Percentiles rank a stretch among this genome's conserved stretches.
These are phyloP conservation scores for Herminia tarsipennalis DNA, from an alignment of 2,888 invertebrate species.

Conservation along the genomic window DNA sequence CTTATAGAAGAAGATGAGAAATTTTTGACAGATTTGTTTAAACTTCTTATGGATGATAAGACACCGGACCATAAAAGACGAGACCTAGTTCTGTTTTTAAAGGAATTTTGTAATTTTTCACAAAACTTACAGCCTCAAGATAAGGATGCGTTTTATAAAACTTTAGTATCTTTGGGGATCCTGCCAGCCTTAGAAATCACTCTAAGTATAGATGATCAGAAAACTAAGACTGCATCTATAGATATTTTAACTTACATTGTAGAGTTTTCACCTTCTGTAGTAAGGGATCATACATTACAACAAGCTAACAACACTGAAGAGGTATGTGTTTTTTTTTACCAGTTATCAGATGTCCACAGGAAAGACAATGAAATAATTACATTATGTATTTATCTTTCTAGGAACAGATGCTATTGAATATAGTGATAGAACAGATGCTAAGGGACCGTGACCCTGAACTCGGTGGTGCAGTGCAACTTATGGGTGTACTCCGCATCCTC, in stretches of 20 bases:
- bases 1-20: slow-evolving; percentile 99
- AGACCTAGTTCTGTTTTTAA: slow-evolving; percentile 98
- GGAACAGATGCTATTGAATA: slow-evolving; percentile 98
- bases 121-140: slow-evolving; percentile 99
- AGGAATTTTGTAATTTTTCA: slow-evolving; percentile 99
- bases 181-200: slow-evolving; percentile 96
- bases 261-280: slow-evolving; percentile 98
- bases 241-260: slow-evolving; percentile 99
- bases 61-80: slow-evolving; percentile 94
- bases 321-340: too few species aligned
- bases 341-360: too few species aligned
- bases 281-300: slow-evolving; percentile 98
- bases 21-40: slow-evolving; percentile 97
- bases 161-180: slow-evolving; percentile 94
- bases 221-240: slow-evolving; percentile 98
- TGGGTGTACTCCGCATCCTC: slow-evolving; percentile 96
- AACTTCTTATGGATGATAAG: slow-evolving; percentile 95
- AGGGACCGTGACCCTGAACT: slow-evolving; percentile 98
- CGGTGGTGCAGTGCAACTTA: slow-evolving; percentile 98
- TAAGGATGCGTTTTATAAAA: slow-evolving; percentile 99
- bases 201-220: slow-evolving; percentile 95
- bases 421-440: slow-evolving; percentile 99
- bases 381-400: slow-evolving; percentile 62
- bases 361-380: background rate
- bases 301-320: slow-evolving; percentile 96